Evolutionary conservation across 1,140 invertebrate genomes (phyloP), one percentile per base, ranked within the genome.

Genomic region (Homalodisca vitripennis): DNA sequence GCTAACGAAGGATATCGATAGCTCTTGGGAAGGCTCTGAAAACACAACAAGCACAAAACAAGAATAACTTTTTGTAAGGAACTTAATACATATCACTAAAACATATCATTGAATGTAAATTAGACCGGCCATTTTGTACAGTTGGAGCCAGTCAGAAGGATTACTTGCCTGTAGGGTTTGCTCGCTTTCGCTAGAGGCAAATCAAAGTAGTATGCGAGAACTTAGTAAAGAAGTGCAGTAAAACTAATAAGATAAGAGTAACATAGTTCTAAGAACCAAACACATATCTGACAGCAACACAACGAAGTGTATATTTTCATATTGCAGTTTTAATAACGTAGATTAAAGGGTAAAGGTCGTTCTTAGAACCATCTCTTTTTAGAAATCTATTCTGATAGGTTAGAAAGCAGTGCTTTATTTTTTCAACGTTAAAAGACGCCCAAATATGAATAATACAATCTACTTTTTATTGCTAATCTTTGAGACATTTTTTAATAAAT

Each of bases 61-160:
- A 62, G 22, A 12, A 26, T 55, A 20, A 20, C 10, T 62, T 62
- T 3, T 29, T 29, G 30, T 55, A 10, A 26, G 14, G 62, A 41
- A 46, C 31, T 22, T 17, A 46, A 64, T 41, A 64, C 30, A 64
- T 60, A 60, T 60, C 55, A 60, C 55, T 22, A 26, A 60, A 22
- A 60, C 55, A 60, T 60, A 60, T 60, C 55, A 60, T 27, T 13
- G 12, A 60, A 51, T 20, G 24, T 60, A 60, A 6, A 12, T 60
- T 60, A 30, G 22, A 60, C 55, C 55, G 55, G 55, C 55, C 55
- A 60, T 30, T 60, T 60, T 53, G 12, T 30, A 60, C n/a, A 26
- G 14, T 60, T 60, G 55, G 27, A 60, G 55, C 55, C 55, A 60
- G 55, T 3, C 48, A 22, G 48, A 22, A 51, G 48, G 22, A 51